Evolutionary conservation across 2,113 vertebrate species (phyloP), one percentile per base, ranked within the genome.

Genomic region (Corythornis vintsioides): DNA sequence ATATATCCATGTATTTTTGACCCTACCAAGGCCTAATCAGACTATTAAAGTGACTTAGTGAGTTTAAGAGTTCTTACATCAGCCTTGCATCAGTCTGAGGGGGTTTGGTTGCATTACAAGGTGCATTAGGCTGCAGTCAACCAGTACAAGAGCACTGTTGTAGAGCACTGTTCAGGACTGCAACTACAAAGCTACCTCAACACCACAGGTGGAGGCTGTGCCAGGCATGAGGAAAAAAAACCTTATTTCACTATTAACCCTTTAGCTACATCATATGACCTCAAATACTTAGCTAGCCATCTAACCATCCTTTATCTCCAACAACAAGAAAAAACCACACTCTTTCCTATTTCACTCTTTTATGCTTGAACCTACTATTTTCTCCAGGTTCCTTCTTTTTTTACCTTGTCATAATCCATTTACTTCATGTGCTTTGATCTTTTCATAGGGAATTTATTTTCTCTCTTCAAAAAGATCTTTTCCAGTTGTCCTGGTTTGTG

Each of bases 381-480:
- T 94, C 84, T 92, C 59, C 72, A 71, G 48, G 63, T 89, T 35
- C 35, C 18, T 59, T 56, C 63, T 18, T 89, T 69, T 78, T 86
- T 71, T 35, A 78, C 40, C 45, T 67, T 91, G 67, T 88, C 50
- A 70, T 76, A 82, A 89, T 67, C 70, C 78, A 85, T 95, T 87
- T 87, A 73, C 45, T 72, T 78, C 42, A 35, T 61, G 19, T 53
- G 45, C 87, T 93, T 95, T 92, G 67, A 92, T 91, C 73, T 61
- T 92, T 82, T 65, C 74, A 76, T 33, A 82, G 55, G 78, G 35
- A 91, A 84, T 47, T 71, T 82, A 82, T 76, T 66, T 93, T 78
- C 45, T 40, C 21, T 65, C 87, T 75, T 93, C 74, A 89, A 95
- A 89, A 95, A 93, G 48, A 52, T 69, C 45, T 87, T 60, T 82